Evolutionary conservation across 2,888 invertebrate species (phyloP).

Genomic region (Platerodrilus igneus): DNA sequence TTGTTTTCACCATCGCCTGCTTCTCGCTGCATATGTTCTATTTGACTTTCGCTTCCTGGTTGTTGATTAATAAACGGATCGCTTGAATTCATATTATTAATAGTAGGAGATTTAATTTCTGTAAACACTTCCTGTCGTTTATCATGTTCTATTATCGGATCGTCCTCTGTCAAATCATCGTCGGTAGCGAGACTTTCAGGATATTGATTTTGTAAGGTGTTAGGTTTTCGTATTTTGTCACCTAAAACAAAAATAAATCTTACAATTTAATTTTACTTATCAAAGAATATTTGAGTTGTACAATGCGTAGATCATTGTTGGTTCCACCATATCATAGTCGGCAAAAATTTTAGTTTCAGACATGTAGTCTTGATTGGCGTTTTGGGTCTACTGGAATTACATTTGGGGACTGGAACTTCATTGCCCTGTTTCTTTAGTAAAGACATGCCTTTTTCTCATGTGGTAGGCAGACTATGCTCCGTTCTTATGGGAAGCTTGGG

Average conservation of each 20-base stretch:
- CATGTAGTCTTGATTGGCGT: too few species aligned
- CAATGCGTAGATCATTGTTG: too few species aligned
- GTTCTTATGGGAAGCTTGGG: too few species aligned
- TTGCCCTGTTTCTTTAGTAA: too few species aligned
- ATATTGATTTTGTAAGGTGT: constrained; percentile 39
- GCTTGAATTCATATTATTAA: constrained; percentile 2
- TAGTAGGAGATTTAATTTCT: constrained; percentile 13
- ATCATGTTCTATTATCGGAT: constrained; percentile 14
- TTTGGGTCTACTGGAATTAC: too few species aligned
- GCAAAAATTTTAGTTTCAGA: too few species aligned
- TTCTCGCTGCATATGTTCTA: constrained; percentile 53
- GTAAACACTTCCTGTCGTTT: constrained; percentile 16
- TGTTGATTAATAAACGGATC: constrained; percentile 9
- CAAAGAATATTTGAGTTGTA: not conserved
- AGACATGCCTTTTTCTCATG: too few species aligned
- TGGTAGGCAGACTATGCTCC: too few species aligned
- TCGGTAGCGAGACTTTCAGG: constrained; percentile 18
- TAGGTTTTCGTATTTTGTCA: constrained; percentile 44
- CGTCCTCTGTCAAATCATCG: constrained; percentile 16
- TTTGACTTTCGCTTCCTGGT: constrained; percentile 25
- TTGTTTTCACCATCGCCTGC: constrained; percentile 52
- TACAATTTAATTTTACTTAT: not conserved
- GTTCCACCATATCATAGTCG: too few species aligned
- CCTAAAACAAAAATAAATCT: constrained; percentile 29
- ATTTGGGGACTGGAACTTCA: too few species aligned